phyloP scores from a whole-genome alignment of 2,888 invertebrate genomes.

The Archips crataeganus region DNA sequence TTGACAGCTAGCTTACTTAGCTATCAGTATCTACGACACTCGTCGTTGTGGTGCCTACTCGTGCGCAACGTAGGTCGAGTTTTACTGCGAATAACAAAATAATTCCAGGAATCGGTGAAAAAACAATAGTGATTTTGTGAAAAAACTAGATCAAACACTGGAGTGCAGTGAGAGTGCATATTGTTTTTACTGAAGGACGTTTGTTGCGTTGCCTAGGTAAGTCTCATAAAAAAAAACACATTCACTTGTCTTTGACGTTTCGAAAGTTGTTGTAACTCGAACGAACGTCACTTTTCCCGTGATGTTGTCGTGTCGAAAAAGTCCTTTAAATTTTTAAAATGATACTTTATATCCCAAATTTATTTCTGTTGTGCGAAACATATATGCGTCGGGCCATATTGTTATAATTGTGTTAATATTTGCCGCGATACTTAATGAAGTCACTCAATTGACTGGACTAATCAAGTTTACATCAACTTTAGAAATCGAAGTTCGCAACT shows the following conservation, averaged over 20 bases:
- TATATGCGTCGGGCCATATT: conserved; percentile 9
- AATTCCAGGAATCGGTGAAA: conserved; percentile 17
- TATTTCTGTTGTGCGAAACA: background rate
- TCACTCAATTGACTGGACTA: conserved; percentile 5
- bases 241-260: conserved; percentile 25
- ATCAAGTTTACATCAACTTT: too few relatives aligned
- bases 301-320: conserved; percentile 18
- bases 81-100: conserved; percentile 17
- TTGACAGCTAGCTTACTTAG: conserved; percentile 12
- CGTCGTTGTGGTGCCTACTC: conserved; percentile 16
- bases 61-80: conserved; percentile 28
- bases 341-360: background rate
- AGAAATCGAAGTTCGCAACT: too few relatives aligned
- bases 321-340: conserved; percentile 3
- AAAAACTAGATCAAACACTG: conserved; percentile 25
- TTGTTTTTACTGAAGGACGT: conserved; percentile 2
- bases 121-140: conserved; percentile 19
- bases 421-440: background rate
- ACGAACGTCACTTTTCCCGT: conserved; percentile 8
- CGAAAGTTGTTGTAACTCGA: conserved; percentile 27
- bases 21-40: background rate
- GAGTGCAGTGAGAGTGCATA: conserved; percentile 39
- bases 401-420: conserved; percentile 24
- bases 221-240: conserved; percentile 21
- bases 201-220: conserved; percentile 17